Conservation (phyloP, 2,888 invertebrate genomes). For the Pelosia muscerda region DNA sequence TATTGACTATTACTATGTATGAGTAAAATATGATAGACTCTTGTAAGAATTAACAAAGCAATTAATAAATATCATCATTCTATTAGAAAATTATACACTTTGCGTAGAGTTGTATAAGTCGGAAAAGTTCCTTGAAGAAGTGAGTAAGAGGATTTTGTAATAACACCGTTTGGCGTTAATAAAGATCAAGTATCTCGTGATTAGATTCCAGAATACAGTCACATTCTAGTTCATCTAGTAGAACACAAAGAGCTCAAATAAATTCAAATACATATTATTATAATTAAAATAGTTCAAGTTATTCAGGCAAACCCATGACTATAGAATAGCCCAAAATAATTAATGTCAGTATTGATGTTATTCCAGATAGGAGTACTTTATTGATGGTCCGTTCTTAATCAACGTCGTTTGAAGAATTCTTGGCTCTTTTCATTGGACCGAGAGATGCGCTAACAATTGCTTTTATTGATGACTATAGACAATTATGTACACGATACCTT, state of each 20-base stretch:
- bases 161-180: too few species aligned
- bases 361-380: constrained; percentile 70
- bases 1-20: not conserved
- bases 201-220: not conserved
- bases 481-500: constrained; percentile 43
- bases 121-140: not conserved
- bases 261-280: not conserved
- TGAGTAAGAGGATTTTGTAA: not conserved
- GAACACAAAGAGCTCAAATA: not conserved
- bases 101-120: not conserved
- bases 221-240: not conserved
- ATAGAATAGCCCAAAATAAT: constrained; percentile 63
- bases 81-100: not conserved
- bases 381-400: constrained; percentile 79
- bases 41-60: not conserved
- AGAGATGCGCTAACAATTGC: constrained; percentile 47
- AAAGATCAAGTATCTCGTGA: not conserved
- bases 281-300: constrained; percentile 14
- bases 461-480: constrained; percentile 47
- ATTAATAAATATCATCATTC: too few species aligned
- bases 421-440: constrained; percentile 51
- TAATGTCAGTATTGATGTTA: constrained; percentile 72
- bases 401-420: constrained; percentile 68
- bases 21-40: not conserved
- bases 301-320: constrained; percentile 23